These are phyloP conservation scores for Drosophila lini DNA, from an alignment of 1,140 invertebrate genomes.

Conservation along the genomic window DNA sequence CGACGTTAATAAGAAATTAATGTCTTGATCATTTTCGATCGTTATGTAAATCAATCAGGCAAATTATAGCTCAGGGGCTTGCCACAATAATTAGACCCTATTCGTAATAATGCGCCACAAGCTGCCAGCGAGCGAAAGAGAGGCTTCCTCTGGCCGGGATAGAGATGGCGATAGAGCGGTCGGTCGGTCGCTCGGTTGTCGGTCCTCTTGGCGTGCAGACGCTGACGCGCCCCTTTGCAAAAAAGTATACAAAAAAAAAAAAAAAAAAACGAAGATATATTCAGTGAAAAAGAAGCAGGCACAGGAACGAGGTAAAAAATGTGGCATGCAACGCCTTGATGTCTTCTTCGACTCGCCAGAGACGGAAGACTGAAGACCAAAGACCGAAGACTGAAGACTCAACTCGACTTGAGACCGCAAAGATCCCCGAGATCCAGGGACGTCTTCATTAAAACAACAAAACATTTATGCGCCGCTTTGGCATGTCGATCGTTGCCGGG, in stretches of 20 bases:
- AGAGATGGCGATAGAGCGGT: constrained; percentile 34
- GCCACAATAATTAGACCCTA: constrained; percentile 84
- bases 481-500: constrained; percentile 62
- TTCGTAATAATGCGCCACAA: constrained; percentile 80
- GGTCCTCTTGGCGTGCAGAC: constrained; percentile 70
- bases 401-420: constrained; percentile 20
- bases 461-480: constrained; percentile 83
- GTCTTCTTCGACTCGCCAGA: constrained; percentile 58
- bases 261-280: constrained; percentile 10
- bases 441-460: constrained; percentile 84
- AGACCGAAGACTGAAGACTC: constrained; percentile 10
- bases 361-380: constrained; percentile 1
- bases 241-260: constrained; percentile 37
- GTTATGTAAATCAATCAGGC: constrained; percentile 85
- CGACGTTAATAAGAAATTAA: constrained; percentile 84
- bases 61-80: constrained; percentile 84
- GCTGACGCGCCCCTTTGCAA: constrained; percentile 73
- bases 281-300: constrained; percentile 17
- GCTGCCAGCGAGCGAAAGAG: constrained; percentile 20
- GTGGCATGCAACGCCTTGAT: constrained; percentile 82
- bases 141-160: constrained; percentile 6
- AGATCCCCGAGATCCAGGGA: constrained; percentile 46
- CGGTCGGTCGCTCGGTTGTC: constrained; percentile 2
- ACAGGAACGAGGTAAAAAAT: constrained; percentile 61
- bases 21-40: constrained; percentile 85